Conservation (phyloP, 2,888 invertebrate genomes). For the Sepioteuthis lessoniana region DNA sequence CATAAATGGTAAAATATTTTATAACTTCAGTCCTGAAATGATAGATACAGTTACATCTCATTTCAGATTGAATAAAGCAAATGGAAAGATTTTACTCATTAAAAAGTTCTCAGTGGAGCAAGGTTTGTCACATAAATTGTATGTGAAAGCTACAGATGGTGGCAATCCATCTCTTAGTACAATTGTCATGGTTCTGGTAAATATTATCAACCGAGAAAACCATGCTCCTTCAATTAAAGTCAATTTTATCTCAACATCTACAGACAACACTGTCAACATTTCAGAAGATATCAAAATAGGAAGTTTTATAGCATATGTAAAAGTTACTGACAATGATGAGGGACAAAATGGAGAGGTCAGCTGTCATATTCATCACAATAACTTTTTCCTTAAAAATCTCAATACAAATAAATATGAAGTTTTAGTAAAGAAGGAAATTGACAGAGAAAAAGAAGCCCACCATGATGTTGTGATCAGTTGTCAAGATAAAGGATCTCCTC, state of each 20-base stretch:
- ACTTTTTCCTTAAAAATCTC: neutral
- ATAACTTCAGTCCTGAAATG: neutral
- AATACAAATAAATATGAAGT: neutral
- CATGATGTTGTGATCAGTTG: conserved; percentile 33
- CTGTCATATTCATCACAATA: neutral
- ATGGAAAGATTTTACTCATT: neutral
- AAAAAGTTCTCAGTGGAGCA: neutral
- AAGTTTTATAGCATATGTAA: neutral
- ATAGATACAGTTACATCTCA: neutral
- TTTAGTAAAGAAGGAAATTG: neutral
- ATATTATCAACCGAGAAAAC: neutral
- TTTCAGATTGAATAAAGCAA: neutral
- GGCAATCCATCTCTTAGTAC: neutral
- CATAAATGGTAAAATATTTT: too few species aligned
- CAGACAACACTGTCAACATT: neutral
- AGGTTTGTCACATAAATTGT: too few species aligned
- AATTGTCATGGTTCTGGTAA: neutral
- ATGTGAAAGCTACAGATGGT: conserved; percentile 11
- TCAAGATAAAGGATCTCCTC: neutral
- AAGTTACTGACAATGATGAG: too few species aligned
- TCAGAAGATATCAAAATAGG: neutral
- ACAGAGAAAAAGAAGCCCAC: neutral
- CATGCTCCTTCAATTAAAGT: neutral
- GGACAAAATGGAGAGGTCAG: neutral
- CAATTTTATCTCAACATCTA: neutral